Evolutionary conservation across 2,888 invertebrate genomes (phyloP).

Genomic region (Abscondita cerata): DNA sequence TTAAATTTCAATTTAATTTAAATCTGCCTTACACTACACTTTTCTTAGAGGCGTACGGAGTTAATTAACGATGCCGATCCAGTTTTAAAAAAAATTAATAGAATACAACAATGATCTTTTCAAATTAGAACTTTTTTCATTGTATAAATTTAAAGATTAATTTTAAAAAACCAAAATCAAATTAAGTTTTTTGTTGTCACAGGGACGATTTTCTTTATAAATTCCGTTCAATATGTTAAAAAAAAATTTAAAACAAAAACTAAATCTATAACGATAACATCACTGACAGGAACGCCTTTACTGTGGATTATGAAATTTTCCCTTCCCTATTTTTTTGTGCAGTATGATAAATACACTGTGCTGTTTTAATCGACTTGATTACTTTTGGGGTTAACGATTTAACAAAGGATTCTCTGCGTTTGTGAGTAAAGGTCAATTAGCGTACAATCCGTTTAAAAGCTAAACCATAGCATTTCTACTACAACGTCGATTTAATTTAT

Average conservation of each 20-base stretch:
- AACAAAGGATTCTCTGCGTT: constrained; percentile 31
- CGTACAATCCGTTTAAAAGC: constrained; percentile 24
- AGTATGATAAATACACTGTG: constrained; percentile 21
- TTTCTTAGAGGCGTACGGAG: too few relatives aligned
- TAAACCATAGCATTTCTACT: constrained; percentile 23
- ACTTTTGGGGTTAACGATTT: constrained; percentile 35
- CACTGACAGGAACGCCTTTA: neutral
- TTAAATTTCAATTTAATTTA: too few relatives aligned
- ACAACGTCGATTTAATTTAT: constrained; percentile 24
- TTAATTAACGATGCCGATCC: too few relatives aligned
- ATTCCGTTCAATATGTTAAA: neutral
- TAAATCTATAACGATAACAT: neutral
- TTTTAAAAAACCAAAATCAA: too few relatives aligned
- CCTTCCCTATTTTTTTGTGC: neutral
- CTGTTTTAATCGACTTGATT: constrained; percentile 26
- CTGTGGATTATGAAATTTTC: neutral
- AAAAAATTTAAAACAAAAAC: neutral
- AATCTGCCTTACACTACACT: too few relatives aligned
- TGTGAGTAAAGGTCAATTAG: constrained; percentile 28
- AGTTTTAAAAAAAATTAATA: too few relatives aligned
- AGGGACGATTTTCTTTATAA: neutral
- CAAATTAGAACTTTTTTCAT: too few relatives aligned
- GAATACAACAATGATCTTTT: too few relatives aligned
- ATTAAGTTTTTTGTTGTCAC: too few relatives aligned
- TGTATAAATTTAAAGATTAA: too few relatives aligned